Conservation (phyloP, 2,888 invertebrate species). For the Orchesellides sinensis region DNA sequence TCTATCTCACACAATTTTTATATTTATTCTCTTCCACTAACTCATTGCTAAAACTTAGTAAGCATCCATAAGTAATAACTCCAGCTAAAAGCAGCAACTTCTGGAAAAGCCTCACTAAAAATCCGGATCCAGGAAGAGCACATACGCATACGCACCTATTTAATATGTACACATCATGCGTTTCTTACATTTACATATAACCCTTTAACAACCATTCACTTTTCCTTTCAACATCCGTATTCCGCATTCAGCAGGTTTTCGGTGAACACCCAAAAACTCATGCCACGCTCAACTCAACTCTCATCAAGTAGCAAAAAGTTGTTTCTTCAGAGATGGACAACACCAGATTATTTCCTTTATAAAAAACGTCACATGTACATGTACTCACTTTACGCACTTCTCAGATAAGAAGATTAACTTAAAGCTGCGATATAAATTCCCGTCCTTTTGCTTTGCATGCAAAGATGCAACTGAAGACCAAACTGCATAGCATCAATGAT, state of each 20-base stretch:
- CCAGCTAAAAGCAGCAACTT: too few relatives aligned
- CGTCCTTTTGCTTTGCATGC: conserved; percentile 55
- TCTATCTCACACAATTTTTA: background rate
- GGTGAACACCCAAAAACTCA: background rate
- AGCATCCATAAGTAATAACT: background rate
- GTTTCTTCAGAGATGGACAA: background rate
- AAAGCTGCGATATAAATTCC: background rate
- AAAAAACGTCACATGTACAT: too few relatives aligned
- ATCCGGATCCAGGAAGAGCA: background rate
- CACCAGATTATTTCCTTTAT: background rate
- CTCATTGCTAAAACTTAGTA: too few relatives aligned
- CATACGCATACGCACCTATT: background rate
- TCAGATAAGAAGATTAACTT: background rate
- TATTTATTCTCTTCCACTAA: too few relatives aligned
- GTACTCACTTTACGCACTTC: background rate
- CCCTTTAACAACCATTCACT: background rate
- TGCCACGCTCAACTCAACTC: background rate
- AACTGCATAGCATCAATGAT: background rate
- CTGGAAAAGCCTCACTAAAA: background rate
- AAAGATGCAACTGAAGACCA: conserved; percentile 34
- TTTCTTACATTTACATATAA: too few relatives aligned
- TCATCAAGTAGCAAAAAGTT: conserved; percentile 35
- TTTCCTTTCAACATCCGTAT: background rate
- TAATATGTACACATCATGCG: too few relatives aligned
- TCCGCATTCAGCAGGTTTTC: background rate